A percentile compares a stretch with the other conserved stretches of the same genome.
phyloP scores from a whole-genome alignment of 2,888 invertebrate genomes.

The Scaptomyza reducta region DNA sequence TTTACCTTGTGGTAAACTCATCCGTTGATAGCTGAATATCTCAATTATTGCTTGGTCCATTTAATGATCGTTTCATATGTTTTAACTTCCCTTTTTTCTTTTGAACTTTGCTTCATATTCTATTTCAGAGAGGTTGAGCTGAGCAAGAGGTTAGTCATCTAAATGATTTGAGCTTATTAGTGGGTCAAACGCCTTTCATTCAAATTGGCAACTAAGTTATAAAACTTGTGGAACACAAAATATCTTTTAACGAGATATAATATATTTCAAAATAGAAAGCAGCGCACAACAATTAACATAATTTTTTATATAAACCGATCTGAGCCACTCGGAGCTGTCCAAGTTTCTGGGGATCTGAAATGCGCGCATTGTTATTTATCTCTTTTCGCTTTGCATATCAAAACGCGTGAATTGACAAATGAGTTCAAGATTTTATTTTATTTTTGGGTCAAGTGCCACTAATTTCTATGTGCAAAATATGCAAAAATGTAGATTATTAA shows the following conservation, averaged over 20 bases:
- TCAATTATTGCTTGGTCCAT: slow-evolving; percentile 6
- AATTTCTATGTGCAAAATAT: slow-evolving; percentile 36
- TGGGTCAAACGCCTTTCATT: slow-evolving; percentile 39
- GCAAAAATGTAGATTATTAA: slow-evolving; percentile 37
- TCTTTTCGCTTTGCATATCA: slow-evolving; percentile 33
- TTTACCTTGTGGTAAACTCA: slow-evolving; percentile 9
- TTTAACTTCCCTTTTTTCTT: neutral
- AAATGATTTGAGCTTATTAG: slow-evolving; percentile 25
- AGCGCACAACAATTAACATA: slow-evolving; percentile 63
- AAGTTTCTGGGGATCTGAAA: slow-evolving; percentile 27
- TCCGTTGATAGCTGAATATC: neutral
- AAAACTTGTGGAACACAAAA: slow-evolving; percentile 39
- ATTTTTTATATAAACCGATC: slow-evolving; percentile 43
- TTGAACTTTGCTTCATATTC: neutral
- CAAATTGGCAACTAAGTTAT: slow-evolving; percentile 51
- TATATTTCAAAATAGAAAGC: slow-evolving; percentile 59
- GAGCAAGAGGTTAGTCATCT: slow-evolving; percentile 1
- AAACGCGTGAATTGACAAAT: slow-evolving; percentile 62
- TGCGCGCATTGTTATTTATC: slow-evolving; percentile 13
- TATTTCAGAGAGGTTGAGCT: slow-evolving; percentile 18
- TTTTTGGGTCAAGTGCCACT: slow-evolving; percentile 55
- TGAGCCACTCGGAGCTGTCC: slow-evolving; percentile 52
- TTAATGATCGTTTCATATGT: slow-evolving; percentile 22
- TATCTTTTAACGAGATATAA: slow-evolving; percentile 32
- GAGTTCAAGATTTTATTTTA: slow-evolving; percentile 42